Percentiles rank a stretch among this genome's conserved stretches.
Evolutionary conservation across 2,797 vertebrate species (phyloP).

Genomic region (Cacajao melanocephalus): DNA sequence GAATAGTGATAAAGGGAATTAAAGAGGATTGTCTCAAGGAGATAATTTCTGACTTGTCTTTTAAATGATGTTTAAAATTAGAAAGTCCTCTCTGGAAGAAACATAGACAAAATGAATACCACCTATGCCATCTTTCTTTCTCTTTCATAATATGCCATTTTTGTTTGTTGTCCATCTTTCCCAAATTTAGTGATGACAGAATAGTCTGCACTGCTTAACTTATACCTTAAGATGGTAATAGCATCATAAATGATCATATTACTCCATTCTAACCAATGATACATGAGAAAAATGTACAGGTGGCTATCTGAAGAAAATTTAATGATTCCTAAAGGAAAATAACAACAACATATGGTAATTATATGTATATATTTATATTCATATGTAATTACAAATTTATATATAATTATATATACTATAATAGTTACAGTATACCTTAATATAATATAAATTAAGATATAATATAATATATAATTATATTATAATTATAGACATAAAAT

Average conservation of each 20-base stretch:
- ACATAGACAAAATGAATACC: neutral
- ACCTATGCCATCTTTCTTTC: neutral
- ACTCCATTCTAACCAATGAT: neutral
- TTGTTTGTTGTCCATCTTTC: neutral
- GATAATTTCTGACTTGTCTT: neutral
- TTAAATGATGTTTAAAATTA: neutral
- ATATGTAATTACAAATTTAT: neutral
- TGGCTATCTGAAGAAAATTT: neutral
- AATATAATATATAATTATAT: neutral
- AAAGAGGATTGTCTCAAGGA: neutral
- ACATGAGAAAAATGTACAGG: neutral
- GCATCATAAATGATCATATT: neutral
- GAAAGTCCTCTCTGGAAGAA: neutral
- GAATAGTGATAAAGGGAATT: neutral
- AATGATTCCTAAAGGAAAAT: neutral
- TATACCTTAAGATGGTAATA: neutral
- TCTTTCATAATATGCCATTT: neutral
- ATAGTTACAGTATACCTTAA: neutral
- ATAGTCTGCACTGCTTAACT: neutral
- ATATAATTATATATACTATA: neutral
- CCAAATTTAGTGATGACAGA: no score
- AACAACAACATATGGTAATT: neutral
- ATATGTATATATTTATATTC: neutral
- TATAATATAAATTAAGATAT: no score
- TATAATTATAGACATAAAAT: neutral